Conservation (phyloP, 2,888 invertebrate species). For the Tetropium fuscum region DNA sequence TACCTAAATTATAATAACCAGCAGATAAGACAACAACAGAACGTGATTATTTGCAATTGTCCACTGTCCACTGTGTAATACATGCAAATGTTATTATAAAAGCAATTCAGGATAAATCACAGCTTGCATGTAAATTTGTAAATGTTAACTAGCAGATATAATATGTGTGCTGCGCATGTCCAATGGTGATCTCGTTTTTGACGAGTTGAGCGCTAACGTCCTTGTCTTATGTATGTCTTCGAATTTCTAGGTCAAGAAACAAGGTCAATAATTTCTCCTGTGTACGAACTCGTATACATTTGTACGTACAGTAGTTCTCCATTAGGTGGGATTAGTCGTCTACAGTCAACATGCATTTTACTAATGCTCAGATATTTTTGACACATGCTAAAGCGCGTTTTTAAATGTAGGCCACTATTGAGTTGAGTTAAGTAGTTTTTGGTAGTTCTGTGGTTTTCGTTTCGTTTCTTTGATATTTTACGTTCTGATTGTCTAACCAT, state of each 20-base stretch:
- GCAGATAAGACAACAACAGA: no score
- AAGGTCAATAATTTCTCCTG: slow-evolving; percentile 68
- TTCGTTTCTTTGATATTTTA: slow-evolving; percentile 48
- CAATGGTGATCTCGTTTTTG: slow-evolving; percentile 55
- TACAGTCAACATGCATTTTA: slow-evolving; percentile 45
- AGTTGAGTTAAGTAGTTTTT: slow-evolving; percentile 55
- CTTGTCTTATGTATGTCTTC: slow-evolving; percentile 65
- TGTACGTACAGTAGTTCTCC: slow-evolving; percentile 54
- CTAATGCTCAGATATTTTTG: slow-evolving; percentile 52
- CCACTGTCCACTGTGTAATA: no score
- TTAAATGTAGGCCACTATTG: slow-evolving; percentile 52
- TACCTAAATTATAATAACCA: no score
- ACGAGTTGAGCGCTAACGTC: slow-evolving; percentile 49
- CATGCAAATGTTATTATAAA: slow-evolving; percentile 6
- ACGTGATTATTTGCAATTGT: no score
- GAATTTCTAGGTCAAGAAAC: slow-evolving; percentile 68
- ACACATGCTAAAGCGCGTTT: slow-evolving; percentile 41
- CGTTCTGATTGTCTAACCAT: slow-evolving; percentile 53
- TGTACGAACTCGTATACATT: slow-evolving; percentile 35
- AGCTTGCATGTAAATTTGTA: slow-evolving; percentile 1
- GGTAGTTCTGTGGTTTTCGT: slow-evolving; percentile 48
- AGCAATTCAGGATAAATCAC: slow-evolving; percentile 4
- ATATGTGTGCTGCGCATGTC: slow-evolving; percentile 45
- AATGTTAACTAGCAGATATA: no score
- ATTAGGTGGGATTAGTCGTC: slow-evolving; percentile 47